Percentiles rank a stretch among this genome's conserved stretches.
Conservation (phyloP, 2,113 vertebrate genomes). For the Cottus gobio region DNA sequence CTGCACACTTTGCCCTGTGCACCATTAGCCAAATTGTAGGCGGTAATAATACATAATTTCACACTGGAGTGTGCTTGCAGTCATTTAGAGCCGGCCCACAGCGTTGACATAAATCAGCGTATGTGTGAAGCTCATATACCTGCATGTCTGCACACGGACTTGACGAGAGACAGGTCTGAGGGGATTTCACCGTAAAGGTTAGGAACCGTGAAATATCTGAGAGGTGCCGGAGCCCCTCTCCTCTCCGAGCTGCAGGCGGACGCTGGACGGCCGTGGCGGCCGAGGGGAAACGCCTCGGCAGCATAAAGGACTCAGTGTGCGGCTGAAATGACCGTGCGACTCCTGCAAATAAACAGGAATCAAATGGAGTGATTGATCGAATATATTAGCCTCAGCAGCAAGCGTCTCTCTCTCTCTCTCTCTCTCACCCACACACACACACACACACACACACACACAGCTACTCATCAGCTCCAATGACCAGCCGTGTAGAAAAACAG, state of each 20-base stretch:
- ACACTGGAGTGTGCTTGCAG: conserved; percentile 53
- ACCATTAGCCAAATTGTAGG: conserved; percentile 40
- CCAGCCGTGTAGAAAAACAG: conserved; percentile 47
- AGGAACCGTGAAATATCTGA: conserved; percentile 74
- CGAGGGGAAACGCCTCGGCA: conserved; percentile 63
- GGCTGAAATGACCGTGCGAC: conserved; percentile 70
- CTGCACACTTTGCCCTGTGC: conserved; percentile 16
- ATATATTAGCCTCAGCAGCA: conserved; percentile 74
- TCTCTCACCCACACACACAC: conserved; percentile 21
- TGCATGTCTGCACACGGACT: conserved; percentile 51
- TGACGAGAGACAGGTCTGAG: conserved; percentile 80
- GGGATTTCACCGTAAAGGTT: conserved; percentile 72
- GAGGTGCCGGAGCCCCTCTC: conserved; percentile 70
- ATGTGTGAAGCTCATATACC: conserved; percentile 53
- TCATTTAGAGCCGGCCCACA: conserved; percentile 51
- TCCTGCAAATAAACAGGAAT: conserved; percentile 83
- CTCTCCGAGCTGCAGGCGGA: conserved; percentile 63
- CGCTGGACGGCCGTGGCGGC: conserved; percentile 48
- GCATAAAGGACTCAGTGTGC: conserved; percentile 76
- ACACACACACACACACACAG: conserved; percentile 39
- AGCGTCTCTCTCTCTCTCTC: conserved; percentile 20
- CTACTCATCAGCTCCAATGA: conserved; percentile 45
- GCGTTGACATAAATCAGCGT: conserved; percentile 62
- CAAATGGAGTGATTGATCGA: conserved; percentile 80
- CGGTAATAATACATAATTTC: conserved; percentile 51